Evolutionary conservation across 2,113 vertebrate genomes (phyloP).

Genomic region (Terrapene triunguis): DNA sequence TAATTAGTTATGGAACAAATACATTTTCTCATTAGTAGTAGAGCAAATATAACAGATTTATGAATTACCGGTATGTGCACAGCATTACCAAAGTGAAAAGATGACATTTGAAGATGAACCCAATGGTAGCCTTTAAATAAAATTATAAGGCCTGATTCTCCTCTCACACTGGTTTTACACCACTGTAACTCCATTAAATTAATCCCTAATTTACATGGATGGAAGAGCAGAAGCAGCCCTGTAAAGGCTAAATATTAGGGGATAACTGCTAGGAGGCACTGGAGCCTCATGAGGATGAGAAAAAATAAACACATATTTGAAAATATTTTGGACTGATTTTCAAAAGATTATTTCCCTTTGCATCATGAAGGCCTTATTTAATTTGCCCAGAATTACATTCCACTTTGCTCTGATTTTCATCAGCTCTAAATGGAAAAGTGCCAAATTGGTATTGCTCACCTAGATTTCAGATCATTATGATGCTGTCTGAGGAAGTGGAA

Average conservation of each 20-base stretch:
- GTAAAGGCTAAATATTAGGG: not conserved
- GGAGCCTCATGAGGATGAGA: not conserved
- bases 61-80: not conserved
- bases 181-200: not conserved
- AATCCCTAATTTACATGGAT: not conserved
- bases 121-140: not conserved
- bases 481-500: not conserved
- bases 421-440: not conserved
- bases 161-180: not conserved
- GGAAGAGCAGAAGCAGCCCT: not conserved
- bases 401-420: not conserved
- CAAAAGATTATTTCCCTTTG: not conserved
- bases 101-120: constrained; percentile 6
- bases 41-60: constrained; percentile 17
- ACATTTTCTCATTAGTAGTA: not conserved
- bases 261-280: not conserved
- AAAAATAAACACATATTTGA: not conserved
- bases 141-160: constrained; percentile 3
- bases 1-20: constrained; percentile 17
- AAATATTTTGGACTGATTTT: not conserved
- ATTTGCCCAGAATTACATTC: not conserved
- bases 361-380: not conserved
- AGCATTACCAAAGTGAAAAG: not conserved
- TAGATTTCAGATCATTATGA: not conserved
- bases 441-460: not conserved